Evolutionary conservation across 2,113 vertebrate species (phyloP).

Genomic region (Sylvilagus bachmani): DNA sequence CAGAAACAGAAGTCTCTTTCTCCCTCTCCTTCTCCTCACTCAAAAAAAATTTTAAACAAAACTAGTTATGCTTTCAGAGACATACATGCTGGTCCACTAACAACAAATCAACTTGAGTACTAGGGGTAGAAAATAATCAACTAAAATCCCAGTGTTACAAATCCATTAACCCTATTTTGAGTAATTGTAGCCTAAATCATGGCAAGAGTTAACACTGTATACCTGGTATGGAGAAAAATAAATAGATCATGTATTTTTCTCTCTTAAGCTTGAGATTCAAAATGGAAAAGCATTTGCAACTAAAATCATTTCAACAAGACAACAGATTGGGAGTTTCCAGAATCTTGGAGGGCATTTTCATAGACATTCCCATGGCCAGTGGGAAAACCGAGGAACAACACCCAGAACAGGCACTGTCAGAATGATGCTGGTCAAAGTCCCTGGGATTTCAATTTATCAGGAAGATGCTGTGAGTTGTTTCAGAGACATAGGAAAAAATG

Average conservation of each 20-base stretch:
- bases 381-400: background rate
- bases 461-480: background rate
- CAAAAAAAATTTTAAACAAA: background rate
- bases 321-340: rapidly evolving
- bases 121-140: background rate
- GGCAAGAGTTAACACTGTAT: background rate
- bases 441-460: background rate
- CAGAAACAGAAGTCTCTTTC: too few species aligned
- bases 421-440: background rate
- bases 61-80: background rate
- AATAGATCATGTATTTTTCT: background rate
- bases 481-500: background rate
- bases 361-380: background rate
- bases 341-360: background rate
- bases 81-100: background rate
- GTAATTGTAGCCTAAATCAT: background rate
- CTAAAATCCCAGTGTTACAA: background rate
- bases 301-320: background rate
- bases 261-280: background rate
- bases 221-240: background rate
- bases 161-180: background rate
- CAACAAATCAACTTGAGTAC: background rate
- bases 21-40: too few species aligned
- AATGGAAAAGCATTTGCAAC: background rate
- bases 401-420: too few species aligned